Evolutionary conservation across 2,113 vertebrate genomes (phyloP), one percentile per base, ranked within the genome.

Genomic region (Calidris pygmaea): DNA sequence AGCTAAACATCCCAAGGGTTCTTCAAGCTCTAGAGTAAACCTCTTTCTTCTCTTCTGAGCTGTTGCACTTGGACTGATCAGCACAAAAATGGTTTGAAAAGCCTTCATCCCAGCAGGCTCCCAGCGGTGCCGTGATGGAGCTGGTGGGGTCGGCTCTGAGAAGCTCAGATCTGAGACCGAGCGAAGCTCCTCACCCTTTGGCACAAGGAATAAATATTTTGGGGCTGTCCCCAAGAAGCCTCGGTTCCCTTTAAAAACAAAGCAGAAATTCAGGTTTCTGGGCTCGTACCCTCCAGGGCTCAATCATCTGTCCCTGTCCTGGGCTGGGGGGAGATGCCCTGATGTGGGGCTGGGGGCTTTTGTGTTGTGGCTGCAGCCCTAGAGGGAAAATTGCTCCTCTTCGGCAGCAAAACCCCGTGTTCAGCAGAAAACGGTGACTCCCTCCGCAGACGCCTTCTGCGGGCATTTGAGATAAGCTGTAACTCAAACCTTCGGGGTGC

Each of bases 391-490:
- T 53, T 43, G 22, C 15, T 86, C 34, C 2, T 47, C 22, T 65
- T 30, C 8, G 12, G 27, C 7, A 41, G 48, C 26, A 55, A 90
- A 90, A 74, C 67, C 73, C 37, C 4, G 8, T 6, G 35, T 67
- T 80, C 32, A 80, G 84, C 74, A 76, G 24, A 4, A 78, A 71
- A 4, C 0, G 6, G 30, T 15, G 30, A 5, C 65, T 81, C 11
- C 0, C 26, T 18, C 27, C 6, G 41, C 74, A 45, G 14, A 45
- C 21, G 0, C 3, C 0, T 24, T 9, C 1, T 5, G 41, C 1
- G 8, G 62, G 45, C 19, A 6, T 8, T 34, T 10, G 56, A 53
- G 84, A 70, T 23, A 5, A 75, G 72, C 39, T 27, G 39, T 4
- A 29, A 30, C 39, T 27, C 35, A 37, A 16, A 17, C 70, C 58